Evolutionary conservation across 2,888 invertebrate species (phyloP).

Genomic region (Halocaridina rubra): DNA sequence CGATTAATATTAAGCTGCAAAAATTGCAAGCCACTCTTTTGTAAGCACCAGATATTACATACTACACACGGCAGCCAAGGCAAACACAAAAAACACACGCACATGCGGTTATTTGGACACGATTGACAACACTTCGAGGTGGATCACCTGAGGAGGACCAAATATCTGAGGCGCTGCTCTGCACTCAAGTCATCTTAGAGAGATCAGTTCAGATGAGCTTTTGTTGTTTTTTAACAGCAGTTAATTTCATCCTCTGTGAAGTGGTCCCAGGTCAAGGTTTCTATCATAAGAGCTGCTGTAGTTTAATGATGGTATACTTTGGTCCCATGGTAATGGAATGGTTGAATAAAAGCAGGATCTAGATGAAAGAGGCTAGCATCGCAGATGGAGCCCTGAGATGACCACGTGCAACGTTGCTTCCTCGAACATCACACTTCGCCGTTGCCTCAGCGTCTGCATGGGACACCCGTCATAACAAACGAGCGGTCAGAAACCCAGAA

Average conservation of each 20-base stretch:
- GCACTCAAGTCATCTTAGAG: conserved; percentile 24
- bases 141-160: conserved; percentile 55
- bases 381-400: conserved; percentile 59
- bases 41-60: conserved; percentile 34
- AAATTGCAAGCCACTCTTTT: conserved; percentile 20
- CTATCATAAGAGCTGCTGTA: conserved; percentile 42
- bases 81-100: conserved; percentile 41
- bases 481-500: no score
- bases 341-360: conserved; percentile 15
- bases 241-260: conserved; percentile 33
- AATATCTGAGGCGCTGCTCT: conserved; percentile 29
- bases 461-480: conserved; percentile 50
- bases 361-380: conserved; percentile 35
- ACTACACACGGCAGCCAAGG: conserved; percentile 18
- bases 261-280: conserved; percentile 25
- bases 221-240: background rate
- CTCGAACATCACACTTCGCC: conserved; percentile 59
- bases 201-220: conserved; percentile 24
- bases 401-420: conserved; percentile 58
- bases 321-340: conserved; percentile 51
- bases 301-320: background rate
- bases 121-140: conserved; percentile 42
- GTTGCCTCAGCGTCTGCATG: conserved; percentile 52
- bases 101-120: conserved; percentile 52
- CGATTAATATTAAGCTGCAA: background rate